These are phyloP conservation scores for Lytechinus variegatus DNA, from an alignment of 35 echinoderm and acorn worm genomes.

Conservation along the genomic window DNA sequence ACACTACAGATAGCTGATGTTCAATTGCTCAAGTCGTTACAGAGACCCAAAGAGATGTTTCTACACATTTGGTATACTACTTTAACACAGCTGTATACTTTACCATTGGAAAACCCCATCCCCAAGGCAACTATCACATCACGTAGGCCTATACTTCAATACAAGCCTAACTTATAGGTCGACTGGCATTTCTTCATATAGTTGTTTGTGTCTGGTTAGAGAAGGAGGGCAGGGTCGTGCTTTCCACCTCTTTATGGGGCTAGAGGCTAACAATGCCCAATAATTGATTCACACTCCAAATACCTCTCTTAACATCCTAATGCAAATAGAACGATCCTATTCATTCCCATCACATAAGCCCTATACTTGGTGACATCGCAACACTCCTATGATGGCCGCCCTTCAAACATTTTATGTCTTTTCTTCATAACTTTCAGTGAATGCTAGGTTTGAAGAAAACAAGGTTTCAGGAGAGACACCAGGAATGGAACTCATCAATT, in stretches of 20 bases:
- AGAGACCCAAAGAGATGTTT: background rate
- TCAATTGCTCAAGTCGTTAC: background rate
- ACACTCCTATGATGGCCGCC: no score
- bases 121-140: background rate
- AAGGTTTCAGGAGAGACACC: no score
- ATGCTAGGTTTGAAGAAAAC: no score
- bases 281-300: background rate
- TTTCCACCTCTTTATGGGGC: background rate
- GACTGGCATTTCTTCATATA: background rate
- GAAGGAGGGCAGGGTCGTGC: background rate
- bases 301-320: background rate
- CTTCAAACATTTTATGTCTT: no score
- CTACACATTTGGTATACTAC: background rate
- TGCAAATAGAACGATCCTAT: background rate
- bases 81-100: background rate
- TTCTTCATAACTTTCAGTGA: no score
- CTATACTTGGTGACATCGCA: no score
- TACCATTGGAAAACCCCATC: background rate
- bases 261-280: background rate
- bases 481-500: no score
- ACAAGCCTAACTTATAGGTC: background rate
- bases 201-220: background rate
- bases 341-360: background rate
- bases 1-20: background rate
- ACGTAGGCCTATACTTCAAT: background rate